Conservation (phyloP, 2,888 invertebrate species). For the Limnephilus marmoratus region DNA sequence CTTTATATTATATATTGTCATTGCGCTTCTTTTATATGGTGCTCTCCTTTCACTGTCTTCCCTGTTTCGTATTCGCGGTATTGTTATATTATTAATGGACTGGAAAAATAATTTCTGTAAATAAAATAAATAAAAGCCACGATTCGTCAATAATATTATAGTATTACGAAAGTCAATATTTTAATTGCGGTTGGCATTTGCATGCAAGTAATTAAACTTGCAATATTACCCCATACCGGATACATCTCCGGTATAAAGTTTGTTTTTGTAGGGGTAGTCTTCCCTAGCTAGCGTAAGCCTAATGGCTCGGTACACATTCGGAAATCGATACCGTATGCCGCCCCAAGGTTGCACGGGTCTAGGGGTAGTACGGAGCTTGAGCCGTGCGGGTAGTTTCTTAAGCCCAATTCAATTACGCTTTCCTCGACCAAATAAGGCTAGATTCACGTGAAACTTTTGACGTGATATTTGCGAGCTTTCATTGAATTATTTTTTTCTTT, state of each 20-base stretch:
- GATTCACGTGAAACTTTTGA: slow-evolving; percentile 24
- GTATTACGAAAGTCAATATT: not conserved
- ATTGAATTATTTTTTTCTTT: not conserved
- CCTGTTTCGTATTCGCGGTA: too few relatives aligned
- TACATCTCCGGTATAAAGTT: slow-evolving; percentile 19
- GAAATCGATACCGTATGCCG: slow-evolving; percentile 54
- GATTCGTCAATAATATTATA: not conserved
- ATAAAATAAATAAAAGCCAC: too few relatives aligned
- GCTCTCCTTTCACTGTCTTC: too few relatives aligned
- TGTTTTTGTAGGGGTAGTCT: slow-evolving; percentile 16
- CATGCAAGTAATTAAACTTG: not conserved
- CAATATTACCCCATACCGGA: not conserved
- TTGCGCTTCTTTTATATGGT: too few relatives aligned
- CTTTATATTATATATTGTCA: too few relatives aligned
- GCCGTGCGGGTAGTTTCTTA: slow-evolving; percentile 6
- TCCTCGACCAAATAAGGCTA: slow-evolving; percentile 29
- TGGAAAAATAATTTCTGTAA: too few relatives aligned
- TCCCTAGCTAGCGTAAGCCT: slow-evolving; percentile 14
- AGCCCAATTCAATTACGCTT: slow-evolving; percentile 40
- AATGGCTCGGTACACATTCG: slow-evolving; percentile 57
- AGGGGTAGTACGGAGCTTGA: not conserved
- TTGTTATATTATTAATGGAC: too few relatives aligned
- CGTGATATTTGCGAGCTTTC: not conserved
- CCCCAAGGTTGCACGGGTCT: slow-evolving; percentile 52
- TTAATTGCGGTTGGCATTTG: not conserved